Percentiles rank a stretch among this genome's conserved stretches.
Evolutionary conservation across 2,797 vertebrate genomes (phyloP).

Genomic region (Semotilus atromaculatus): DNA sequence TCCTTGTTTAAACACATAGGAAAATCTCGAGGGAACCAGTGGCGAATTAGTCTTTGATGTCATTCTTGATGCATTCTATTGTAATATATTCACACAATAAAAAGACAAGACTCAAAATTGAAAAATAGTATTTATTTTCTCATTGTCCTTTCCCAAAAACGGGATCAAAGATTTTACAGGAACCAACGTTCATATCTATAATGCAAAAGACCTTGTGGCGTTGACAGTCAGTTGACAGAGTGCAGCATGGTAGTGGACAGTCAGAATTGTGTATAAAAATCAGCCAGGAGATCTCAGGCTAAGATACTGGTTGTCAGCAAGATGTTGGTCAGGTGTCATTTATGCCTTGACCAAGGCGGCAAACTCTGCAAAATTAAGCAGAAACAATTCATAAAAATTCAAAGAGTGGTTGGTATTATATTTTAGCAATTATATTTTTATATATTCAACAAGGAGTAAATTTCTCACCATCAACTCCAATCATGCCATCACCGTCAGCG

Average conservation of each 20-base stretch:
- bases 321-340: slow-evolving; percentile 74
- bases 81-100: not conserved
- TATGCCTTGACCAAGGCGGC: slow-evolving; percentile 74
- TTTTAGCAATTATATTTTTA: not conserved
- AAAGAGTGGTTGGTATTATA: not conserved
- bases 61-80: not conserved
- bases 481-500: slow-evolving; percentile 71
- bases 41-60: not conserved
- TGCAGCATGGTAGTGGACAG: slow-evolving; percentile 67
- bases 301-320: slow-evolving; percentile 77
- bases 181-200: slow-evolving; percentile 75
- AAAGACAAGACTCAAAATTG: slow-evolving; percentile 64
- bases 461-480: slow-evolving; percentile 68
- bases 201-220: slow-evolving; percentile 74
- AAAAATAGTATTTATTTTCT: slow-evolving; percentile 82
- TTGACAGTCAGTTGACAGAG: slow-evolving; percentile 77
- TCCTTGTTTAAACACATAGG: not conserved
- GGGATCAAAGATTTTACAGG: slow-evolving; percentile 77
- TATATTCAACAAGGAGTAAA: not conserved
- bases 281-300: slow-evolving; percentile 71
- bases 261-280: slow-evolving; percentile 79
- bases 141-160: slow-evolving; percentile 79
- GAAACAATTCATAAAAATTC: slow-evolving; percentile 24
- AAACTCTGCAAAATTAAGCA: slow-evolving; percentile 72
- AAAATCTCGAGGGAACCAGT: not conserved